Conservation (phyloP, 1,140 invertebrate genomes). For the Lepidurus apus region DNA sequence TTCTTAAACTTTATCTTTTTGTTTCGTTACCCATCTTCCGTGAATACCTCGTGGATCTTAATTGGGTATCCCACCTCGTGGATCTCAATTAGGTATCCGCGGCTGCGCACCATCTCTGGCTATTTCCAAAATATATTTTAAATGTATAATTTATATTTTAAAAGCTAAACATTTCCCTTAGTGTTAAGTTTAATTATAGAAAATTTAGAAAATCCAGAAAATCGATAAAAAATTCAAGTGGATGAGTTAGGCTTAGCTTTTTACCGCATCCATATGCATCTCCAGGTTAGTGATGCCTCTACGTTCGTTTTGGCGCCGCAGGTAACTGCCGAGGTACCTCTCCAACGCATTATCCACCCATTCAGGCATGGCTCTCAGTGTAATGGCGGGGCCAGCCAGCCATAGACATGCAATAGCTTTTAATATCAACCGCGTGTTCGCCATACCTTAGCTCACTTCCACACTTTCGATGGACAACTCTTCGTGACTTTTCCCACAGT, state of each 20-base stretch:
- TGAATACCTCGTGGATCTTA: constrained; percentile 46
- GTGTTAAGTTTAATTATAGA: background rate
- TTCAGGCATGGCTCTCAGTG: background rate
- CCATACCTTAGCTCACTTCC: too few species aligned
- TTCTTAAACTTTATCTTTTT: constrained; percentile 30
- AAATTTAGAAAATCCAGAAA: too few species aligned
- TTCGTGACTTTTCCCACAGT: too few species aligned
- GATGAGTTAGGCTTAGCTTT: background rate
- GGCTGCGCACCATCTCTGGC: constrained; percentile 44
- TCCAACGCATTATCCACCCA: background rate
- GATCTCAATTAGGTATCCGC: constrained; percentile 54
- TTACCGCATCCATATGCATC: background rate
- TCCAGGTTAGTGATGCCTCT: background rate
- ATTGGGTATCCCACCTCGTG: constrained; percentile 50
- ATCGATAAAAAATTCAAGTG: too few species aligned
- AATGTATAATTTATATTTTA: background rate
- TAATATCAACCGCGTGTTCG: too few species aligned
- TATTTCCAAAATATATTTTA: constrained; percentile 39
- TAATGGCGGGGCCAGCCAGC: background rate
- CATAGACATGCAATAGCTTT: background rate
- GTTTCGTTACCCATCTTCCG: constrained; percentile 53
- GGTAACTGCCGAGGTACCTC: background rate
- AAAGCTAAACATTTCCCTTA: background rate
- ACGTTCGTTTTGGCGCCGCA: background rate
- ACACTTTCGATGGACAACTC: too few species aligned